Conservation (phyloP, 2,797 vertebrate genomes). For the Galago senegalensis region DNA sequence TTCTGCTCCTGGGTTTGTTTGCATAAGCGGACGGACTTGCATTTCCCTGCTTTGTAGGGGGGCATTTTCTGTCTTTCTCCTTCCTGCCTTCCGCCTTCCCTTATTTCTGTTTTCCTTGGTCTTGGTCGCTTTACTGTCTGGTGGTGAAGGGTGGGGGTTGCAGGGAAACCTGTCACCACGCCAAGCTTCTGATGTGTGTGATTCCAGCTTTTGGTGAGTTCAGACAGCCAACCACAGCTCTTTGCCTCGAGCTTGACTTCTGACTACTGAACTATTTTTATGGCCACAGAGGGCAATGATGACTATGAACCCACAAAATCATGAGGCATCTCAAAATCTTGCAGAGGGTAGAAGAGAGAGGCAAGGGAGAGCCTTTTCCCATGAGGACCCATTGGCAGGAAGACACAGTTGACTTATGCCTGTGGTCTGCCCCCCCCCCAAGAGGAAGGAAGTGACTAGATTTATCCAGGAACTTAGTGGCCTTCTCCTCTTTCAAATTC, state of each 20-base stretch:
- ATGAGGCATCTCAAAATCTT: slow-evolving; percentile 38
- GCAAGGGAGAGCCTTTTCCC: slow-evolving; percentile 72
- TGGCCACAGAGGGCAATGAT: slow-evolving; percentile 85
- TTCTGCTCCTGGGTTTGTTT: slow-evolving; percentile 65
- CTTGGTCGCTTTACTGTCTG: neutral
- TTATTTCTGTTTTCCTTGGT: neutral
- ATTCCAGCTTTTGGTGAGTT: slow-evolving; percentile 66
- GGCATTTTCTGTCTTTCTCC: slow-evolving; percentile 51
- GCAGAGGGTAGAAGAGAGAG: neutral
- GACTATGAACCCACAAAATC: slow-evolving; percentile 84
- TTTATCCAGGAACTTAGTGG: neutral
- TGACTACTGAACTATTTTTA: slow-evolving; percentile 84
- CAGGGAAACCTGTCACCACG: neutral
- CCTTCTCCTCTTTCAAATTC: slow-evolving; percentile 25
- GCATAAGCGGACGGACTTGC: slow-evolving; percentile 69
- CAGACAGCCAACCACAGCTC: slow-evolving; percentile 75
- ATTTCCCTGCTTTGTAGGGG: slow-evolving; percentile 52
- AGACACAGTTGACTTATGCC: slow-evolving; percentile 66
- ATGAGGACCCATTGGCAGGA: slow-evolving; percentile 79
- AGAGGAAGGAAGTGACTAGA: neutral
- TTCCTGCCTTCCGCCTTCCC: slow-evolving; percentile 22
- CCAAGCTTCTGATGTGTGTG: slow-evolving; percentile 51
- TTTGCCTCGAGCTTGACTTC: slow-evolving; percentile 81
- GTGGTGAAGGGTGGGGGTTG: neutral
- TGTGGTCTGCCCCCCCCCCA: slow-evolving; percentile 3